Conservation (phyloP, 1,140 invertebrate species). For the Acyrthosiphon pisum region DNA sequence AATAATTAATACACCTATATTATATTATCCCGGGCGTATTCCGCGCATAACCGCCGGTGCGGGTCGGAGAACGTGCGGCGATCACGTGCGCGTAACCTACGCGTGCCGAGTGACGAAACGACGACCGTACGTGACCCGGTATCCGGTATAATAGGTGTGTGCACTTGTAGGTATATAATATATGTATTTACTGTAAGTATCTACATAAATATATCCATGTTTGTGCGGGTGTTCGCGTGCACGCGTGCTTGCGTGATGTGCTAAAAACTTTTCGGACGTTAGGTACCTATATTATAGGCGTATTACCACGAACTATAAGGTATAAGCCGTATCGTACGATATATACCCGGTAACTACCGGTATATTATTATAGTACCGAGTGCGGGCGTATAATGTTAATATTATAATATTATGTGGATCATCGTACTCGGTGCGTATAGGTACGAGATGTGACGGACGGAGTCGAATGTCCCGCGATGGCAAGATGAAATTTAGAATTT, state of each 20-base stretch:
- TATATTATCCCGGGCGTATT: background rate
- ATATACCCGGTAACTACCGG: background rate
- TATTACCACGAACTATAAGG: background rate
- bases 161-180: background rate
- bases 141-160: background rate
- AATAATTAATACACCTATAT: background rate
- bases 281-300: too few relatives aligned
- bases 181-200: background rate
- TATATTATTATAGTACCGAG: background rate
- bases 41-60: background rate
- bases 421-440: too few relatives aligned
- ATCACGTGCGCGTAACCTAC: conserved; percentile 2
- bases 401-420: background rate
- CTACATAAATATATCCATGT: too few relatives aligned
- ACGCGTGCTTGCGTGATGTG: background rate
- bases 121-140: background rate
- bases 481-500: background rate
- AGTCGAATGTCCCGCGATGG: background rate
- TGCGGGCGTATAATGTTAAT: background rate
- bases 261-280: background rate
- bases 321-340: background rate
- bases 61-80: background rate
- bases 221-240: too few relatives aligned
- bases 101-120: background rate
- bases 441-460: background rate